Evolutionary conservation across 1,140 invertebrate genomes (phyloP).

Genomic region (Drosophila takahashii): DNA sequence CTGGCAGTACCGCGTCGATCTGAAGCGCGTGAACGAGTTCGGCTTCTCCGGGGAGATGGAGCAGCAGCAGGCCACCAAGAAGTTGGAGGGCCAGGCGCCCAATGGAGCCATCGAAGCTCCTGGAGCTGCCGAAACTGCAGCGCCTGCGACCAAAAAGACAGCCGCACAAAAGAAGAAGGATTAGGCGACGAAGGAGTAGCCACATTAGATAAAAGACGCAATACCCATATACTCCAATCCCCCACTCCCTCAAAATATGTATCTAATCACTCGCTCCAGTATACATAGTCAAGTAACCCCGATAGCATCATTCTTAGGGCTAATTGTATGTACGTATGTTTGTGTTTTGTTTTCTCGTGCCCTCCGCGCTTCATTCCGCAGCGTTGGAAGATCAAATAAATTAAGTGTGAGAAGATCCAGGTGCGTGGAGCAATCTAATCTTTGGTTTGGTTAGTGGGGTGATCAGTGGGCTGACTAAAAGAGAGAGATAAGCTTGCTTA

Average conservation of each 20-base stretch:
- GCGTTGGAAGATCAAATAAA: conserved; percentile 50
- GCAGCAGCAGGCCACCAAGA: conserved; percentile 60
- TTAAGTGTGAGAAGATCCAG: conserved; percentile 42
- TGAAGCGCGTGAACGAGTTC: conserved; percentile 97
- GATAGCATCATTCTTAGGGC: conserved; percentile 34
- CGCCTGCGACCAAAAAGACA: conserved; percentile 62
- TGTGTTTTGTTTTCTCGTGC: conserved; percentile 30
- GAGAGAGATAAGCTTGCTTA: conserved; percentile 6
- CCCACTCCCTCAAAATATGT: conserved; percentile 20
- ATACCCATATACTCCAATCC: conserved; percentile 38
- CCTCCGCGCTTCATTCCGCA: conserved; percentile 16
- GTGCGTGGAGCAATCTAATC: conserved; percentile 19
- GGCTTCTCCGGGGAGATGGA: conserved; percentile 93
- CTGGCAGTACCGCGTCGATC: conserved; percentile 99
- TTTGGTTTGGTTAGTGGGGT: background rate
- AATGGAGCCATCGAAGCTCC: conserved; percentile 55
- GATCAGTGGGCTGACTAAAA: background rate
- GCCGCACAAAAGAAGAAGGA: conserved; percentile 78
- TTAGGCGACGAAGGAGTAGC: conserved; percentile 29
- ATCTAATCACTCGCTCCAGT: conserved; percentile 51
- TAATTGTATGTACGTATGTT: conserved; percentile 51
- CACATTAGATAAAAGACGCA: conserved; percentile 13
- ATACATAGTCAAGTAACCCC: conserved; percentile 52
- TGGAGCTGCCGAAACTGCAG: conserved; percentile 3
- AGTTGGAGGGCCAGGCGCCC: conserved; percentile 25